Base-by-base conservation (phyloP, 1,140 invertebrate species). In the Chironomus tepperi region DNA sequence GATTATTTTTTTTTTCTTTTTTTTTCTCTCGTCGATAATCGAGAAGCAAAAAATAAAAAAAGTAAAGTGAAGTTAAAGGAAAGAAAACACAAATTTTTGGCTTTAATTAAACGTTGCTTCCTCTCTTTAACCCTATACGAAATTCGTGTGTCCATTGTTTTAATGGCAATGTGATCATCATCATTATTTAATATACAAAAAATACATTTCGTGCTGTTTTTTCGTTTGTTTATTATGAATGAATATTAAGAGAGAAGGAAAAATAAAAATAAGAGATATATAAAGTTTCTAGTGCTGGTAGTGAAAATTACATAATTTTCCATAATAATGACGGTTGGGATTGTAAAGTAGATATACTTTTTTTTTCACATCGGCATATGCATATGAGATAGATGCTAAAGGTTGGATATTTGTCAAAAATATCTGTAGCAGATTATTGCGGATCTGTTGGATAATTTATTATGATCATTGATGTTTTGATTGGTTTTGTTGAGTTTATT, bases 221-320 rank as follows among this genome's bases (percentile, higher is more conserved):
- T 34, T 34, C n/a, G n/a, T n/a, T 34, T 34, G 24, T 34, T 34
- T 34, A 34, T 34, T 34, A 34, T 34, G 24, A 34, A 34, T 34
- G 24, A 34, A 34, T 34, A 34, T 34, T 34, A 34, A 34, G 24
- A 34, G 24, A 34, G 24, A 34, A 34, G 24, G 24, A 34, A 34
- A 34, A 34, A 34, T 34, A 34, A 34, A 34, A 34, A n/a, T n/a
- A n/a, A 1, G 47, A 57, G n/a, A 57, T n/a, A 21, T 70, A 70
- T 18, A 70, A 8, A 18, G 8, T 67, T 67, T 57, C n/a, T 67
- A 12, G 64, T 67, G 65, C 16, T 19, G 16, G 16, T 3, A 70
- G 65, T 70, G 3, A 70, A 19, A 70, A 70, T 70, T 21, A 70
- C 16, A 70, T 70, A 70, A 70, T 16, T 70, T 18, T 21, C 65